Percentiles rank a stretch among this genome's conserved stretches.
phyloP scores from a whole-genome alignment of 2,888 invertebrate species.

The Anthrax anthrax region DNA sequence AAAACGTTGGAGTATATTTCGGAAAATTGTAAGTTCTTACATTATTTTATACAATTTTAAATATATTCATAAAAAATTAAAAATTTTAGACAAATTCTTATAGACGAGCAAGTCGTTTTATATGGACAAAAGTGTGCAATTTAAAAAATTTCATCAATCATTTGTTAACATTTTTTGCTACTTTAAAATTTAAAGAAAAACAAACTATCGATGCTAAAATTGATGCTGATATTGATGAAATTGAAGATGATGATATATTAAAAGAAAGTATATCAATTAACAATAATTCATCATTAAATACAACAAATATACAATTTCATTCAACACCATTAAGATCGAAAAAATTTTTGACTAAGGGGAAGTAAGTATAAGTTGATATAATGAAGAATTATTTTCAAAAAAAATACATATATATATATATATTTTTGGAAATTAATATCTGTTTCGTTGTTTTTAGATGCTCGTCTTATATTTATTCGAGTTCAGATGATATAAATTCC shows the following conservation, averaged over 20 bases:
- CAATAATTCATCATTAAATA: not conserved
- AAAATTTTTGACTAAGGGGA: slow-evolving; percentile 21
- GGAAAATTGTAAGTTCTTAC: slow-evolving; percentile 24
- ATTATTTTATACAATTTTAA: too few relatives aligned
- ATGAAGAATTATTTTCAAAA: too few relatives aligned
- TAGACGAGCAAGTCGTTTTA: slow-evolving; percentile 23
- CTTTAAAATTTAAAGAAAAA: not conserved
- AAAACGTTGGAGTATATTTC: slow-evolving; percentile 22
- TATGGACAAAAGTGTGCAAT: slow-evolving; percentile 31
- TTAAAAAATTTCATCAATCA: slow-evolving; percentile 20
- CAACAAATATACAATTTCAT: slow-evolving; percentile 21
- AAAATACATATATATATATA: too few relatives aligned
- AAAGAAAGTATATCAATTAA: not conserved
- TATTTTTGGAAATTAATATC: not conserved
- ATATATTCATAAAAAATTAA: not conserved
- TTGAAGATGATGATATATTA: not conserved
- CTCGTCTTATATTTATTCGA: not conserved
- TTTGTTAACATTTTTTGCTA: slow-evolving; percentile 14
- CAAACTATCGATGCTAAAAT: too few relatives aligned
- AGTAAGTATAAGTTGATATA: too few relatives aligned
- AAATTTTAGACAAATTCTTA: slow-evolving; percentile 23
- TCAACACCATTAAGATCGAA: slow-evolving; percentile 29
- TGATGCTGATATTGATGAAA: too few relatives aligned
- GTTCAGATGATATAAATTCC: not conserved
- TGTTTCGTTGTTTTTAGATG: not conserved